A percentile compares a stretch with the other conserved stretches of the same genome.
Evolutionary conservation across 2,113 vertebrate genomes (phyloP).

Genomic region (Sorex fumeus): DNA sequence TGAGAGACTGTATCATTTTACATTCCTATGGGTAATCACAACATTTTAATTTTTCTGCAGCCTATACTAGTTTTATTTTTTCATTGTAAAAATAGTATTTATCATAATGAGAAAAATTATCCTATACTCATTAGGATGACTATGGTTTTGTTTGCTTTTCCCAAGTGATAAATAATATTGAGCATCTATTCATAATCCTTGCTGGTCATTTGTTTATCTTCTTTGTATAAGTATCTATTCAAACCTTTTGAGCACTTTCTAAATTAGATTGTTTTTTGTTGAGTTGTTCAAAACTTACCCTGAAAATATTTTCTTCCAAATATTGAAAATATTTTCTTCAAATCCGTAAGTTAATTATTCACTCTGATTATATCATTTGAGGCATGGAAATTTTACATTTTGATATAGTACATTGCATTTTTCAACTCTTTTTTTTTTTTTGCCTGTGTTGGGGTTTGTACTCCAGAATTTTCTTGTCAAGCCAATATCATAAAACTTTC

Average conservation of each 20-base stretch:
- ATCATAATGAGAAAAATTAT: background rate
- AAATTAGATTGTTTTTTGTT: background rate
- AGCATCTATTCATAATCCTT: background rate
- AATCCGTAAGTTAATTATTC: too few relatives aligned
- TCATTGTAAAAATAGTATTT: background rate
- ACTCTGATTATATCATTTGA: background rate
- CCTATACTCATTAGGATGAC: too few relatives aligned
- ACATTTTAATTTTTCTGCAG: background rate
- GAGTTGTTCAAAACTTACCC: background rate
- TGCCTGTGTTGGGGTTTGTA: background rate
- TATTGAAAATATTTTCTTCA: too few relatives aligned
- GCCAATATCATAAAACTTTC: background rate
- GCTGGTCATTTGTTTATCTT: background rate
- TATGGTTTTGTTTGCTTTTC: too few relatives aligned
- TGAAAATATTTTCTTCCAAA: too few relatives aligned
- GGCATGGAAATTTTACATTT: background rate
- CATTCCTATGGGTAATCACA: background rate
- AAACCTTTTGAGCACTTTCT: background rate
- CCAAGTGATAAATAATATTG: background rate
- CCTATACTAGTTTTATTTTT: background rate
- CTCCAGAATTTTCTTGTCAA: background rate
- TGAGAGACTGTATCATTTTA: background rate
- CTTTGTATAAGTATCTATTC: background rate
- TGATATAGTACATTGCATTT: background rate
- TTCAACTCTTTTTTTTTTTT: background rate